These are phyloP conservation scores for Cinara cedri DNA, from an alignment of 2,888 invertebrate species.

Conservation along the genomic window DNA sequence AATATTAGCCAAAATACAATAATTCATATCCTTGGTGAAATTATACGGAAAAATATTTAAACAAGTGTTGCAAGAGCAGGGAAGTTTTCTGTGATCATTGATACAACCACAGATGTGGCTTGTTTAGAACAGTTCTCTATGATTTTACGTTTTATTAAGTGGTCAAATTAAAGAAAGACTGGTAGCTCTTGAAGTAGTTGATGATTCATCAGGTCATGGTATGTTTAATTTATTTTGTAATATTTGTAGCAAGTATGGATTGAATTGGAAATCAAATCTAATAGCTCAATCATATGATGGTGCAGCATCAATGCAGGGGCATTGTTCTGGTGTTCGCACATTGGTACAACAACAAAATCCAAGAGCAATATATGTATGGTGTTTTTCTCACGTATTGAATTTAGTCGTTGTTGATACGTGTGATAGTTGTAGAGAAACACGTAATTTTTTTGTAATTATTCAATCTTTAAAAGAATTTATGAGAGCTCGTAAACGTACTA, in stretches of 20 bases:
- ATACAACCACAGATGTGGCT: slow-evolving; percentile 35
- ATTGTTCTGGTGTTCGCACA: slow-evolving; percentile 4
- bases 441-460: background rate
- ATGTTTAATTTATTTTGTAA: slow-evolving; percentile 12
- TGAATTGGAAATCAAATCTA: background rate
- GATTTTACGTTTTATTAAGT: slow-evolving; percentile 37
- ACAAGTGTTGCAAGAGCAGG: slow-evolving; percentile 5
- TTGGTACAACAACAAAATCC: background rate
- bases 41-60: slow-evolving; percentile 7
- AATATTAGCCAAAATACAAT: background rate
- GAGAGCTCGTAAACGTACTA: background rate
- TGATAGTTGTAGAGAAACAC: background rate
- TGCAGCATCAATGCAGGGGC: slow-evolving; percentile 10
- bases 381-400: slow-evolving; percentile 25
- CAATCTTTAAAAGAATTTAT: background rate
- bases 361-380: slow-evolving; percentile 14
- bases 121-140: slow-evolving; percentile 35
- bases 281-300: slow-evolving; percentile 1
- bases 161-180: slow-evolving; percentile 24
- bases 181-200: slow-evolving; percentile 8
- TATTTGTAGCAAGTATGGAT: slow-evolving; percentile 11
- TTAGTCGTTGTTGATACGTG: slow-evolving; percentile 25
- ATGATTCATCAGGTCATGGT: slow-evolving; percentile 2
- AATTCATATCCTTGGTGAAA: slow-evolving; percentile 17
- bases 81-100: slow-evolving; percentile 36